Base-by-base conservation (phyloP, 2,888 invertebrate species). In the Callosobruchus maculatus region DNA sequence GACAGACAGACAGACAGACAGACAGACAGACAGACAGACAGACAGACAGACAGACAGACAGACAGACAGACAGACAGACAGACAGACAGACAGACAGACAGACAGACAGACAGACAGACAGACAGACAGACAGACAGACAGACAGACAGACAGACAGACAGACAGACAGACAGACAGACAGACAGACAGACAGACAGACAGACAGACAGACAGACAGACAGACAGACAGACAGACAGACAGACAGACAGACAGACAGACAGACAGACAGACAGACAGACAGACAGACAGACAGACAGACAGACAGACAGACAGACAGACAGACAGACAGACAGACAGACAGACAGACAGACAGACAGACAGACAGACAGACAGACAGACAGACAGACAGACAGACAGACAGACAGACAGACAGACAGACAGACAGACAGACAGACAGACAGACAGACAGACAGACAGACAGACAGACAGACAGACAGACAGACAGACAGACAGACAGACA, bases 1-100 rank as follows among this genome's bases (percentile, higher is more conserved):
- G 74, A 74, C 74, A 74, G 72, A 74, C 74, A 74, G 74, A 74
- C 74, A 72, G 72, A 74, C 74, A 74, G 74, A 74, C 74, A 74
- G 72, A 74, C 74, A 72, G 74, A 74, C 74, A 74, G 72, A 74
- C 74, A 74, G 74, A 74, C 74, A 72, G 72, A 74, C 74, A 74
- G 74, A 74, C 74, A 74, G 72, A 74, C 74, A 72, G 74, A 74
- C 74, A 74, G 72, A 74, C 74, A 74, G 74, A 74, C 74, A 72
- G 72, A 74, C 74, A 74, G 74, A 74, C 74, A 74, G 72, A 74
- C 74, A 72, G 74, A 74, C 74, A 74, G 72, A 74, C 74, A 74
- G 74, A 74, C 74, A 72, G 72, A 74, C 74, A 74, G 74, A 74
- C 74, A 74, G 72, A 74, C 74, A 72, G 74, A 74, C 74, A 74